phyloP scores from a whole-genome alignment of 2,888 invertebrate genomes.

The Strigamia crassipes region DNA sequence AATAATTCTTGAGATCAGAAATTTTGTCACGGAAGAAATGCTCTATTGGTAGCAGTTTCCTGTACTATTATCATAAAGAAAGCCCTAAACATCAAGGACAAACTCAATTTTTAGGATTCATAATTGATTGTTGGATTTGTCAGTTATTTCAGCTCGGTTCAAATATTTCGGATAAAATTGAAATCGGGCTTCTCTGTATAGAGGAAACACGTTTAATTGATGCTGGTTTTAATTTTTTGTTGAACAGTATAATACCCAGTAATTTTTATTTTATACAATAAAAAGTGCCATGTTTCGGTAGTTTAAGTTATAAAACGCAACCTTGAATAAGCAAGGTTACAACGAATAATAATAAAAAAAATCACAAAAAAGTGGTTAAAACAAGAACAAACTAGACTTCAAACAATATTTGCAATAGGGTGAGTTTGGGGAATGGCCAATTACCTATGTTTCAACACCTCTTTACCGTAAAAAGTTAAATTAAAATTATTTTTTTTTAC shows the following conservation, averaged over 20 bases:
- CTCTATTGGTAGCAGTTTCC: slow-evolving; percentile 8
- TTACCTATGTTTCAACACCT: background rate
- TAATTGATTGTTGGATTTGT: too few relatives aligned
- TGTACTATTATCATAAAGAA: background rate
- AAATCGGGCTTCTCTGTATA: too few relatives aligned
- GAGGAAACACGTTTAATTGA: background rate
- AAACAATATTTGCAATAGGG: background rate
- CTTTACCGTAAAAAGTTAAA: background rate
- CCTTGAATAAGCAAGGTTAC: slow-evolving; percentile 25
- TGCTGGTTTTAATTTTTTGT: background rate
- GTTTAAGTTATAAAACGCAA: background rate
- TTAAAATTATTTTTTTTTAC: background rate
- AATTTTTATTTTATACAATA: background rate
- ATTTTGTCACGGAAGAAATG: slow-evolving; percentile 22
- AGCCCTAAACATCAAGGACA: slow-evolving; percentile 7
- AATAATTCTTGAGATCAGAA: slow-evolving; percentile 3
- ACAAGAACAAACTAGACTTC: background rate
- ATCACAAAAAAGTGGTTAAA: background rate
- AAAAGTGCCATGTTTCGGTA: background rate
- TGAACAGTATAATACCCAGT: too few relatives aligned
- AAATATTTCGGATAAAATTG: too few relatives aligned
- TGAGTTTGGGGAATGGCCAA: background rate
- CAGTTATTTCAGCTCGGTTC: too few relatives aligned
- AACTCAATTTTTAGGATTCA: background rate
- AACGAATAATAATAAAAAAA: background rate